Conservation (phyloP, 2,888 invertebrate species). For the Tricholauxania praeusta region DNA sequence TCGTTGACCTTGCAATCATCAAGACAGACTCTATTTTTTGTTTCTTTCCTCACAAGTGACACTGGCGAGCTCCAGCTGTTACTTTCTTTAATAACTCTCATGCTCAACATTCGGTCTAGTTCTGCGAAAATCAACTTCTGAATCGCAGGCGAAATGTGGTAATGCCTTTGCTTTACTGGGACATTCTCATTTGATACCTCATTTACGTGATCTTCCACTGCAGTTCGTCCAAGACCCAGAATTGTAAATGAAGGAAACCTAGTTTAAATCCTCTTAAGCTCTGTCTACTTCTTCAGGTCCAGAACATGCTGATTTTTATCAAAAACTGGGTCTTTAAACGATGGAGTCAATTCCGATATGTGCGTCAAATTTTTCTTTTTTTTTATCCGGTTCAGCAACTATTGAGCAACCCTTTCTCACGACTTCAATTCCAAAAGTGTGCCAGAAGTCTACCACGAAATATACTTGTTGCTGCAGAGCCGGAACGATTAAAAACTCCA, state of each 20-base stretch:
- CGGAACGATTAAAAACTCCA: too few species aligned
- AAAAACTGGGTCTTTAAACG: not conserved
- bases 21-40: too few species aligned
- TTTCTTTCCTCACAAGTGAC: constrained; percentile 27
- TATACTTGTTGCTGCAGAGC: too few species aligned
- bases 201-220: too few species aligned
- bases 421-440: too few species aligned
- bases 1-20: too few species aligned
- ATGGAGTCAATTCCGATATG: too few species aligned
- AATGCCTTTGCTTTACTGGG: constrained; percentile 24
- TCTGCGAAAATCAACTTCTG: constrained; percentile 23
- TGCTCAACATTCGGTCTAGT: too few species aligned
- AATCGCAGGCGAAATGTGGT: constrained; percentile 21
- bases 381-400: too few species aligned
- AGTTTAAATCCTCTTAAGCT: not conserved
- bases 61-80: constrained; percentile 33
- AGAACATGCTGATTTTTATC: not conserved
- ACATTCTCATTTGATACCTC: constrained; percentile 3
- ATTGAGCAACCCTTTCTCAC: too few species aligned
- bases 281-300: not conserved
- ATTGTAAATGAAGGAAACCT: constrained; percentile 22
- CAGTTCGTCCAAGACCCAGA: constrained; percentile 24
- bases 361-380: too few species aligned
- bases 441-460: too few species aligned
- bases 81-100: constrained; percentile 32